Conservation (phyloP, 2,888 invertebrate species). For the Catocala fraxini region DNA sequence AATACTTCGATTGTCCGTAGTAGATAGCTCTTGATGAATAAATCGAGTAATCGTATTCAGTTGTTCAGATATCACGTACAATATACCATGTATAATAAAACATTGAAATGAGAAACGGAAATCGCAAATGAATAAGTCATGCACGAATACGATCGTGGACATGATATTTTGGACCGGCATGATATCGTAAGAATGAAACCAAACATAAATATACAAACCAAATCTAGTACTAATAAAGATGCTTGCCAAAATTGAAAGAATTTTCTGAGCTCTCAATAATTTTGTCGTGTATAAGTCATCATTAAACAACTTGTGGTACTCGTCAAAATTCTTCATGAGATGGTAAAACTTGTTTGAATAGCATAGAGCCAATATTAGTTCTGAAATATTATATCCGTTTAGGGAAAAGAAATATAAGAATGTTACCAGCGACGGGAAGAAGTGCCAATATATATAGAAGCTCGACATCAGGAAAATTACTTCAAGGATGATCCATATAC, state of each 20-base stretch:
- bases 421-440: no score
- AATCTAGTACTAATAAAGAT: neutral
- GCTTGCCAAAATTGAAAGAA: neutral
- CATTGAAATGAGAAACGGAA: conserved; percentile 41
- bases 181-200: neutral
- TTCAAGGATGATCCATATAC: conserved; percentile 18
- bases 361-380: no score
- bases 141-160: neutral
- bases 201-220: neutral
- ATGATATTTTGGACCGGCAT: neutral
- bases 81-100: conserved; percentile 39
- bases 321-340: no score
- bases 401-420: no score
- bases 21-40: conserved; percentile 30
- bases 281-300: conserved; percentile 18
- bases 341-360: no score
- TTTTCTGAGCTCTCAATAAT: conserved; percentile 26
- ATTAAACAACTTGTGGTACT: conserved; percentile 6
- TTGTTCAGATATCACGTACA: conserved; percentile 53
- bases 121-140: conserved; percentile 35
- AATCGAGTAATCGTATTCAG: conserved; percentile 44
- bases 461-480: no score
- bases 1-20: neutral
- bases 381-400: no score
- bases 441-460: no score